These are phyloP conservation scores for Plotosus lineatus DNA, from an alignment of 2,113 vertebrate genomes.

Conservation along the genomic window DNA sequence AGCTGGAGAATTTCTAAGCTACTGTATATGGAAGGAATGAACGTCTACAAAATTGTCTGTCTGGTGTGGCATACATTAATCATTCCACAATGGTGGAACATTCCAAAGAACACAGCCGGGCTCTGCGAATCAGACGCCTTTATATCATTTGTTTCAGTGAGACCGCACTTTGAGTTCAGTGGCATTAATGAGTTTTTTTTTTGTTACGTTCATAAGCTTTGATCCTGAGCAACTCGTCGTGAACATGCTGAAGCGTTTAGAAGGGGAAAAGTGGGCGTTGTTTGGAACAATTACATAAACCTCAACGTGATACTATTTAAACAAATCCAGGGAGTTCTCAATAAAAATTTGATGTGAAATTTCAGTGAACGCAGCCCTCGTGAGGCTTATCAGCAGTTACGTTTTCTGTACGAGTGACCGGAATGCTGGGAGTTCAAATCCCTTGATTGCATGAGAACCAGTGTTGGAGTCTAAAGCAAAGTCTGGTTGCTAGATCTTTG, in stretches of 20 bases:
- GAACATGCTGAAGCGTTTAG: conserved; percentile 66
- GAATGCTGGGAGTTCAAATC: background rate
- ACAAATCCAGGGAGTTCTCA: background rate
- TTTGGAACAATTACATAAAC: conserved; percentile 55
- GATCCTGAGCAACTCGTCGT: conserved; percentile 57
- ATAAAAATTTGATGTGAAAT: background rate
- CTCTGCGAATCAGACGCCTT: background rate
- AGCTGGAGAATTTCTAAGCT: conserved; percentile 8
- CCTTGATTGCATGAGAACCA: background rate
- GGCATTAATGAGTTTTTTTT: conserved; percentile 52
- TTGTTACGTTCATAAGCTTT: background rate
- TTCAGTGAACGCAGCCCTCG: background rate
- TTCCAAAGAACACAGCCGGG: conserved; percentile 52
- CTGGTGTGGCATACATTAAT: conserved; percentile 25
- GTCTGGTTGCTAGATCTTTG: no score
- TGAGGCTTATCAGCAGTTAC: background rate
- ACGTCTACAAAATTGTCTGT: conserved; percentile 12
- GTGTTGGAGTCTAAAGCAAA: background rate
- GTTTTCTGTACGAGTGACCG: background rate
- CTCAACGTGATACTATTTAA: conserved; percentile 63
- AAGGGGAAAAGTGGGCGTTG: conserved; percentile 63
- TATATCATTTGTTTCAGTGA: background rate
- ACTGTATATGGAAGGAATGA: conserved; percentile 31
- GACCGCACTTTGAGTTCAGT: conserved; percentile 64
- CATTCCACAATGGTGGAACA: conserved; percentile 32